Evolutionary conservation across 2,888 invertebrate genomes (phyloP), one percentile per base, ranked within the genome.

Genomic region (Harmothoe impar): DNA sequence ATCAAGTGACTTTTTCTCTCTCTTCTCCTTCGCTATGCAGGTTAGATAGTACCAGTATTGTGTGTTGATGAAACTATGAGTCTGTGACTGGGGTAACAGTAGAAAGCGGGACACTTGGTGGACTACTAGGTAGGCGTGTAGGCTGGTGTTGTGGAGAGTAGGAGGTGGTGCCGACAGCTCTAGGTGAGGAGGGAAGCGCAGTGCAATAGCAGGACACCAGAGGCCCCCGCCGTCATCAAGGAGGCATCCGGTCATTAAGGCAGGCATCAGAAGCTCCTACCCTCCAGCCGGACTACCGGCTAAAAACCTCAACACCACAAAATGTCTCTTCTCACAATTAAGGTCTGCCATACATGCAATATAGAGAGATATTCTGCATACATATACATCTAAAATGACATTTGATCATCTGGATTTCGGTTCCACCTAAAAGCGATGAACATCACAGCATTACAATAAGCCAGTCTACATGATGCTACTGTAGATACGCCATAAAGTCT

Each of bases 381-480:
- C 29, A 81, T 43, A 81, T 81, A 23, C 81, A 81, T 35, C 81
- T 81, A 77, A 35, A 81, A 77, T 77, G 1, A 81, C 81, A 81
- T 12, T 81, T 81, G n/a, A 81, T 35, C 33, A 33, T 33, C 25
- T 81, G 81, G 81, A 81, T 81, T 81, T 81, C 81, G 43, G 81
- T 35, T 81, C 35, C 81, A 35, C n/a, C 43, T 35, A 43, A 81
- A 81, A 81, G 81, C 81, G 43, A 23, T 81, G 81, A 81, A 33
- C 81, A 81, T 81, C 81, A 81, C 81, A 81, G 81, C 81, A 20
- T 33, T 81, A 81, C 81, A 81, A 81, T 20, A 81, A 81, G 81
- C 81, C 43, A 0, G 43, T 81, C 81, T 81, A 81, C 35, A 25
- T 81, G 17, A 81, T 43, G 25, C 33, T 81, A 43, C 81, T 12